phyloP scores from a whole-genome alignment of 1,140 invertebrate genomes.

The Drosophila athabasca region DNA sequence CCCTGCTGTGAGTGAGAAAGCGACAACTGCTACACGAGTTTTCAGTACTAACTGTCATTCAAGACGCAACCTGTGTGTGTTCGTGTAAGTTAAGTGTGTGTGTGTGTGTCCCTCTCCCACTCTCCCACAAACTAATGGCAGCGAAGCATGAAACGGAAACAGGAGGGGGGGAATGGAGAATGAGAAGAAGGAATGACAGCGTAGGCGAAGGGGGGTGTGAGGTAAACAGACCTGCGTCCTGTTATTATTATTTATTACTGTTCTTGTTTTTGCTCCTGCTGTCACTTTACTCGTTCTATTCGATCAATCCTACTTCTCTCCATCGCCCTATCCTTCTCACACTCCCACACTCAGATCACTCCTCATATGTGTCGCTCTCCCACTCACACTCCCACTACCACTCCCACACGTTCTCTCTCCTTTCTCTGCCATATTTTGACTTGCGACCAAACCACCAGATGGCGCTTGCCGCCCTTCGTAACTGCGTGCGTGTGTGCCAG shows the following conservation, averaged over 20 bases:
- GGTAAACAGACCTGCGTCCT: constrained; percentile 39
- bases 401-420: neutral
- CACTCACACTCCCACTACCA: too few relatives aligned
- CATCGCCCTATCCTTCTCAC: neutral
- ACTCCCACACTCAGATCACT: neutral
- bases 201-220: constrained; percentile 5
- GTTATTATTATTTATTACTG: constrained; percentile 62
- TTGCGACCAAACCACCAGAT: constrained; percentile 37
- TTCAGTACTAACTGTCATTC: constrained; percentile 52
- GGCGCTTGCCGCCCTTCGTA: constrained; percentile 23
- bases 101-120: constrained; percentile 1
- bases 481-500: constrained; percentile 54
- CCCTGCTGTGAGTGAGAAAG: constrained; percentile 26
- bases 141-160: constrained; percentile 66
- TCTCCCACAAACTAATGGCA: constrained; percentile 36
- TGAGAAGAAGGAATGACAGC: neutral
- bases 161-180: constrained; percentile 1
- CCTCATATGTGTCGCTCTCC: too few relatives aligned
- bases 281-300: too few relatives aligned
- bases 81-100: too few relatives aligned
- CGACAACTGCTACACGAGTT: constrained; percentile 42
- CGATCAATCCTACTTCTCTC: too few relatives aligned
- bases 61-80: constrained; percentile 55
- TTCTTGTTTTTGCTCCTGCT: constrained; percentile 20
- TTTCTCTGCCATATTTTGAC: constrained; percentile 14